phyloP scores from a whole-genome alignment of 2,888 invertebrate genomes.

The Callyntrura sp. region DNA sequence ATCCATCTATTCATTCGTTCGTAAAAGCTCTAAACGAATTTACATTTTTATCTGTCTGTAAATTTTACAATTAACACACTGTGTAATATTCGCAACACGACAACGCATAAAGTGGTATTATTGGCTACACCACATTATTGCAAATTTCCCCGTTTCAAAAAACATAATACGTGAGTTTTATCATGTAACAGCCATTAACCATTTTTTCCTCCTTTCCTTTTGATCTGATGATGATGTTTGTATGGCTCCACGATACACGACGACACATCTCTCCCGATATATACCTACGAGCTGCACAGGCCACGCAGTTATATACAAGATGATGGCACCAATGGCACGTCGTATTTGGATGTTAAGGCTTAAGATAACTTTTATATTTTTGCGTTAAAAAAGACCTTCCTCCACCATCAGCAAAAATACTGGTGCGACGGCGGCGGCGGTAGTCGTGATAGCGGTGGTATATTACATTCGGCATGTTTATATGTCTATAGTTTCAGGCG shows the following conservation, averaged over 20 bases:
- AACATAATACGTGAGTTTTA: slow-evolving; percentile 70
- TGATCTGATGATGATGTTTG: slow-evolving; percentile 6
- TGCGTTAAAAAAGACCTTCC: slow-evolving; percentile 69
- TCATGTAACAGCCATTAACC: slow-evolving; percentile 76
- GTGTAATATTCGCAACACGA: slow-evolving; percentile 67
- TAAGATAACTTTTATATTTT: slow-evolving; percentile 58
- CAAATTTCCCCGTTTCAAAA: slow-evolving; percentile 57
- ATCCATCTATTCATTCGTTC: not conserved
- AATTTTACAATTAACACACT: slow-evolving; percentile 69
- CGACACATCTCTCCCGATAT: slow-evolving; percentile 15
- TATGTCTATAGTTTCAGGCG: slow-evolving; percentile 57
- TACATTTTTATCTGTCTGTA: slow-evolving; percentile 62
- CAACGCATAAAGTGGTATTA: slow-evolving; percentile 65
- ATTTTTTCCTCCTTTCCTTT: slow-evolving; percentile 28
- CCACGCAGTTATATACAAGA: too few relatives aligned
- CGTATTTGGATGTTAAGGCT: slow-evolving; percentile 29
- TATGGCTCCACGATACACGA: not conserved
- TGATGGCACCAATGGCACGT: too few relatives aligned
- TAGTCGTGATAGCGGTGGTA: too few relatives aligned
- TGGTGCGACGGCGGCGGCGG: too few relatives aligned
- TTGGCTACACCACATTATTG: slow-evolving; percentile 54
- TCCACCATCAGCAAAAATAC: slow-evolving; percentile 46
- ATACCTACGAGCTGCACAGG: slow-evolving; percentile 8
- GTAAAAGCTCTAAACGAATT: slow-evolving; percentile 54
- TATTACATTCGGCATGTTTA: slow-evolving; percentile 57